A percentile compares a stretch with the other conserved stretches of the same genome.
phyloP scores from a whole-genome alignment of 1,140 invertebrate genomes.

The Pentalonia nigronervosa region DNA sequence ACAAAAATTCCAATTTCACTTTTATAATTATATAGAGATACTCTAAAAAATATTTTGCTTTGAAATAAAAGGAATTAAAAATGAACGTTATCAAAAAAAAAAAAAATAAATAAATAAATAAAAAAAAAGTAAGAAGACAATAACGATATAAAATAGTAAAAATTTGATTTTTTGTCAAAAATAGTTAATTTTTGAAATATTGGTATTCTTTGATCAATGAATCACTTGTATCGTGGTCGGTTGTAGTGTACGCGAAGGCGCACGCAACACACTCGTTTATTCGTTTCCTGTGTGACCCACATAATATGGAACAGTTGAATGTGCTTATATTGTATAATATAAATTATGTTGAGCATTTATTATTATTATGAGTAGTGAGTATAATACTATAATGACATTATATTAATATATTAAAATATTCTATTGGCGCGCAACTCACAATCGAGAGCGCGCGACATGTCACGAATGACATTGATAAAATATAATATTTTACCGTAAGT shows the following conservation, averaged over 20 bases:
- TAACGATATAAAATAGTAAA: too few species aligned
- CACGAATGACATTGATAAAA: not conserved
- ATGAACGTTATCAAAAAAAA: too few species aligned
- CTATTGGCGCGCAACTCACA: not conserved
- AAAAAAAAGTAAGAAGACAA: too few species aligned
- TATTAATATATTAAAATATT: constrained; percentile 21
- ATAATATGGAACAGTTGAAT: constrained; percentile 12
- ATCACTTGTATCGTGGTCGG: not conserved
- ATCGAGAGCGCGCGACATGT: not conserved
- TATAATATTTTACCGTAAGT: not conserved
- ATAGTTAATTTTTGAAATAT: too few species aligned
- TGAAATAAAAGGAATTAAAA: too few species aligned
- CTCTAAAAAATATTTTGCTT: too few species aligned
- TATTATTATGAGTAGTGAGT: not conserved
- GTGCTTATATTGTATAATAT: not conserved
- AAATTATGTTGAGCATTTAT: not conserved
- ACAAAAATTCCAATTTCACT: too few species aligned
- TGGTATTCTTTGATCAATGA: too few species aligned
- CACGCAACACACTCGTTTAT: not conserved
- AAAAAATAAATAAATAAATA: too few species aligned
- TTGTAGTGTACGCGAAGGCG: not conserved
- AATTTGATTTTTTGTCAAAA: too few species aligned
- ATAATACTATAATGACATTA: constrained; percentile 15
- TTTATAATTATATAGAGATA: too few species aligned
- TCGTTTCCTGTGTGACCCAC: constrained; percentile 3